Base-by-base conservation (phyloP, 1,140 invertebrate genomes). In the Rhizoglyphus robini region DNA sequence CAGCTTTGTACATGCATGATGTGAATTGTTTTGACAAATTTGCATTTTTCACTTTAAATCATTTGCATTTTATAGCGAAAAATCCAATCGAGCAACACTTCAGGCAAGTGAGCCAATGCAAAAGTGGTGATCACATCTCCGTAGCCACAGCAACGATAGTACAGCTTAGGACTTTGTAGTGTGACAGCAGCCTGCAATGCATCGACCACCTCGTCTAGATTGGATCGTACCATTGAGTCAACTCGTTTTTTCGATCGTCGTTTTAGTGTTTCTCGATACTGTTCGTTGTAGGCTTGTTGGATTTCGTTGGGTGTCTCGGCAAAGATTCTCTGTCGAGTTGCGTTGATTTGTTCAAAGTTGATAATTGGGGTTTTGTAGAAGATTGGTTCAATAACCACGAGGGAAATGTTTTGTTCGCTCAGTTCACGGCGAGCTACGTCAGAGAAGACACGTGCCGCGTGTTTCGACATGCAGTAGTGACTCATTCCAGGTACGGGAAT, bases 391-490 rank as follows among this genome's bases (percentile, higher is more conserved):
- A 81, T 76, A 0, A 75, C 72, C 13, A 77, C 72, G 1, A 81
- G 79, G 59, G 73, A 69, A 18, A 81, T 74, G n/a, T 73, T 75
- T 75, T 76, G 80, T 63, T 79, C 80, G 65, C 74, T 75, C 78
- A 81, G 78, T 71, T 81, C 80, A 49, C 77, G 72, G 32, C 80
- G 67, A 3, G 81, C 71, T 18, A 75, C 79, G 69, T 81, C 79
- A 25, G 76, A 75, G 66, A 78, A 80, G 15, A 79, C 78, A 15
- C 79, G 74, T 13, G 78, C 70, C 0, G 78, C 78, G 72, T 77
- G 75, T 72, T 81, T 81, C 3, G 77, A 78, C 74, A 81, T 78
- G 41, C 74, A 75, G 69, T 81, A 81, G 4, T 76, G 76, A n/a
- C 75, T 72, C 67, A 79, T 75, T 2, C 78, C 77, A 20, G 13